Base-by-base conservation (phyloP, 2,113 vertebrate genomes). In the Ramphastos sulfuratus region DNA sequence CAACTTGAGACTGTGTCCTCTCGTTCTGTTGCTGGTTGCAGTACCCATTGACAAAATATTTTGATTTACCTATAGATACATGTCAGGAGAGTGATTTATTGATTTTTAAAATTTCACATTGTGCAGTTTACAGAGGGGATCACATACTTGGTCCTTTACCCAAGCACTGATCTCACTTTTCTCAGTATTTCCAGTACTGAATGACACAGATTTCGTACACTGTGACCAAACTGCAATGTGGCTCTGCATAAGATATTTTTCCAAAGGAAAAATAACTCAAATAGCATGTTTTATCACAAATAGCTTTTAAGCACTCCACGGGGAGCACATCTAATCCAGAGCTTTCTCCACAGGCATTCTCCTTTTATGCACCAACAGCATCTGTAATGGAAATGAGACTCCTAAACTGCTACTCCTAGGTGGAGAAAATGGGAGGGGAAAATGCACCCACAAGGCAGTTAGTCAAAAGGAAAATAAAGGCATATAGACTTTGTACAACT, bases 341-440 rank as follows among this genome's bases (percentile, higher is more conserved):
- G 65, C 69, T 95, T 81, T 95, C 93, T 90, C 85, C 63, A 76
- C 85, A 94, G 87, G 79, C 82, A 18, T 28, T 88, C 61, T 91
- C 37, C 66, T 92, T 92, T 94, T 46, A 87, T 69, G 79, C 61
- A 71, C 37, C 81, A 85, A 39, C 60, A 82, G 64, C 85, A 92
- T 65, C 87, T 92, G 75, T 64, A 91, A 80, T 69, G 85, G 87
- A 91, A 95, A 95, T 81, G 27, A 92, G n/a, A 19, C 42, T 89
- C 61, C 50, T 52, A 67, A 83, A 92, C 44, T 87, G 44, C 67
- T 74, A 30, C 79, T 65, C 80, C 79, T 90, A 89, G 76, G 33
- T 35, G 76, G 46, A 83, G 58, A 44, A 94, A 66, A 87, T 14
- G 15, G 56, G 56, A 86, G 50, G 6, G 58, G 12, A 46, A 61